Evolutionary conservation across 2,888 invertebrate genomes (phyloP).

Genomic region (Drosophila cognata): DNA sequence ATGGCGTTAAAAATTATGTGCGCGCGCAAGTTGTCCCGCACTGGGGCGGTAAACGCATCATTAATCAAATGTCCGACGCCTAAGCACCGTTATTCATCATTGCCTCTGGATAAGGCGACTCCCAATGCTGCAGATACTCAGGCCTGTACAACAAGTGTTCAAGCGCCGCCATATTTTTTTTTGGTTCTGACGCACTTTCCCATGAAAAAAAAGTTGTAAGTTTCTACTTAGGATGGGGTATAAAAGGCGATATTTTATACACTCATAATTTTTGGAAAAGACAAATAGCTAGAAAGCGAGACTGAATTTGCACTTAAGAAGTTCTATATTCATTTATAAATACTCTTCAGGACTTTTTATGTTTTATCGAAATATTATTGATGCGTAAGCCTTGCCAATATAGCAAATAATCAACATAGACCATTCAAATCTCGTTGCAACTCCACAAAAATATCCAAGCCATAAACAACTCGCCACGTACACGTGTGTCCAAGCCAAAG

Average conservation of each 20-base stretch:
- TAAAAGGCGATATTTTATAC: background rate
- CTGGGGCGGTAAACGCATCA: conserved; percentile 78
- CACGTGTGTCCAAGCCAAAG: conserved; percentile 40
- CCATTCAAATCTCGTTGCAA: conserved; percentile 11
- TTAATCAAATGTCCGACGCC: conserved; percentile 80
- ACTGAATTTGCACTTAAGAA: background rate
- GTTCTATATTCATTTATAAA: too few species aligned
- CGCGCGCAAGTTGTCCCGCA: conserved; percentile 59
- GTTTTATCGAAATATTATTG: background rate
- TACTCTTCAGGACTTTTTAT: background rate
- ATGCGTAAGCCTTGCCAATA: background rate
- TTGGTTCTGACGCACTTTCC: conserved; percentile 34
- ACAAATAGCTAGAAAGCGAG: background rate
- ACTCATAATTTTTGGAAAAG: background rate
- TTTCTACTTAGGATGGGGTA: conserved; percentile 9
- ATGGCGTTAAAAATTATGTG: conserved; percentile 71
- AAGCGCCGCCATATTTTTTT: conserved; percentile 59
- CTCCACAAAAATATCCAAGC: background rate
- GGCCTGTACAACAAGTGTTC: conserved; percentile 7
- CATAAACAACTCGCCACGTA: background rate
- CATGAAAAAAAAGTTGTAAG: conserved; percentile 17
- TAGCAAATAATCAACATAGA: conserved; percentile 2
- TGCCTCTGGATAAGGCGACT: conserved; percentile 64
- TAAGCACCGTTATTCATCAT: conserved; percentile 82
- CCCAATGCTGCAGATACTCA: conserved; percentile 15